Conservation (phyloP, 1,140 invertebrate species). For the Apolygus lucorum region DNA sequence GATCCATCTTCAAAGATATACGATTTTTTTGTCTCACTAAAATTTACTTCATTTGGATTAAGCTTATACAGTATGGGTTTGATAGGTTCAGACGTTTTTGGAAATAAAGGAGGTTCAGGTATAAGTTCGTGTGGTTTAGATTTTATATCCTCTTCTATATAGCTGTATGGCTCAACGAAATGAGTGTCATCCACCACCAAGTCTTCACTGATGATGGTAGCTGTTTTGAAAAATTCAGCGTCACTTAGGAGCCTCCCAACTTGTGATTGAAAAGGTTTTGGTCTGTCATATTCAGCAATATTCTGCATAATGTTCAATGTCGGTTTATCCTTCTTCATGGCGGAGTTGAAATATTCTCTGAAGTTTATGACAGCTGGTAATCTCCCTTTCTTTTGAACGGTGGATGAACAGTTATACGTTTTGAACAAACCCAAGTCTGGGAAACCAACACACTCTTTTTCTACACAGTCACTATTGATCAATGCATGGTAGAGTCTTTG, state of each 20-base stretch:
- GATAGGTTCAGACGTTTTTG: not conserved
- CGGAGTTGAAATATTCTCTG: not conserved
- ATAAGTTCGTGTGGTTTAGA: not conserved
- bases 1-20: not conserved
- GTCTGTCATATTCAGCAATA: not conserved
- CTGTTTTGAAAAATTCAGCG: not conserved
- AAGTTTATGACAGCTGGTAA: not conserved
- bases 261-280: not conserved
- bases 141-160: not conserved
- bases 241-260: not conserved
- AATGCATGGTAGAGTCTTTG: not conserved
- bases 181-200: not conserved
- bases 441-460: not conserved
- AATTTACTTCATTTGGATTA: not conserved
- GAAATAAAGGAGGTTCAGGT: not conserved
- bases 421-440: not conserved
- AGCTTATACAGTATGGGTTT: not conserved
- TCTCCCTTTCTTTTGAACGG: not conserved
- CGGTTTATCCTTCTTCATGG: not conserved
- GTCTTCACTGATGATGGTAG: not conserved
- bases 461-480: not conserved
- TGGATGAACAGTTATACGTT: not conserved
- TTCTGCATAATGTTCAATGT: not conserved
- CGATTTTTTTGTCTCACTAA: constrained; percentile 4
- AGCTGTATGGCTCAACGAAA: constrained; percentile 4